Evolutionary conservation across 2,888 invertebrate genomes (phyloP).

Genomic region (Orgyia antiqua): DNA sequence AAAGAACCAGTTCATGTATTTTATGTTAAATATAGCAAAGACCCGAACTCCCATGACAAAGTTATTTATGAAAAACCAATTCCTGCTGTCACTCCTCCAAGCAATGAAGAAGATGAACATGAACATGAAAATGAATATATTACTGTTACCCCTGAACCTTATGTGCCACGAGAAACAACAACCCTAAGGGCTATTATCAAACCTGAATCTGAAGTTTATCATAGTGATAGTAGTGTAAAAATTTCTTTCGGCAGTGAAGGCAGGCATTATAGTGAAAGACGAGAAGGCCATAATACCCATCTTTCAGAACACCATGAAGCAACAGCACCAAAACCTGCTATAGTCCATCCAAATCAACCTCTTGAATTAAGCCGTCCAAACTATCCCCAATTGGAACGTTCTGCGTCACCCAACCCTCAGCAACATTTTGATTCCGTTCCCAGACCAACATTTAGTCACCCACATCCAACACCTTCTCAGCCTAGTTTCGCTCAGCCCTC

Average conservation of each 20-base stretch:
- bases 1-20: slow-evolving; percentile 94
- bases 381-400: slow-evolving; percentile 45
- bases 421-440: slow-evolving; percentile 39
- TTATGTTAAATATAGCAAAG: slow-evolving; percentile 94
- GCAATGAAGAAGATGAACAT: slow-evolving; percentile 79
- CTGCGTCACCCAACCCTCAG: slow-evolving; percentile 45
- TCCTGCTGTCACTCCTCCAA: slow-evolving; percentile 85
- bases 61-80: slow-evolving; percentile 89
- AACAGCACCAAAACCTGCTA: slow-evolving; percentile 81
- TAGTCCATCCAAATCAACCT: slow-evolving; percentile 69
- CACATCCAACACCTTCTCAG: slow-evolving; percentile 20
- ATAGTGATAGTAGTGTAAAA: slow-evolving; percentile 88
- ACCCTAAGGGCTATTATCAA: slow-evolving; percentile 90
- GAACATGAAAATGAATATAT: slow-evolving; percentile 76
- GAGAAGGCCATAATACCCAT: slow-evolving; percentile 37
- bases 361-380: slow-evolving; percentile 29
- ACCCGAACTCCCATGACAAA: slow-evolving; percentile 84
- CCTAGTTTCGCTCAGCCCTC: slow-evolving; percentile 24
- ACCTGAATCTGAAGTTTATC: slow-evolving; percentile 91
- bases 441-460: slow-evolving; percentile 37
- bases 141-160: slow-evolving; percentile 74
- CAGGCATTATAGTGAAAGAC: slow-evolving; percentile 57
- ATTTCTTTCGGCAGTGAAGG: slow-evolving; percentile 88
- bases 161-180: slow-evolving; percentile 82
- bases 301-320: slow-evolving; percentile 75